Conservation (phyloP, 2,888 invertebrate species). For the Calliopum simillimum region DNA sequence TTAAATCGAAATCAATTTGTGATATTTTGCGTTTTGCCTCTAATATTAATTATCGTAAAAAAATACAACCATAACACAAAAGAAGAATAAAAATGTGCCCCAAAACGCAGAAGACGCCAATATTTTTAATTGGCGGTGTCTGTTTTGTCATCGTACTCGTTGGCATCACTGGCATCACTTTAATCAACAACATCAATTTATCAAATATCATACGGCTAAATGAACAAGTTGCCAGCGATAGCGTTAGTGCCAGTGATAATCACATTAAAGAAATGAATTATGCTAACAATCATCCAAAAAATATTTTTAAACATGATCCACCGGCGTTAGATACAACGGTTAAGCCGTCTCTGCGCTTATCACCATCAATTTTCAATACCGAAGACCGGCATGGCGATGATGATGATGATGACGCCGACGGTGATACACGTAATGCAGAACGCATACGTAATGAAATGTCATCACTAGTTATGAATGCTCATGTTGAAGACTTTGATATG, state of each 20-base stretch:
- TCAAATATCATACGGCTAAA: conserved; percentile 65
- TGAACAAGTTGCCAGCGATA: conserved; percentile 65
- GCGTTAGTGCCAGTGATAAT: conserved; percentile 58
- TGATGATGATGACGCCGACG: conserved; percentile 24
- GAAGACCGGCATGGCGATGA: not conserved
- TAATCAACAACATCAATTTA: conserved; percentile 66
- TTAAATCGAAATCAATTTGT: conserved; percentile 27
- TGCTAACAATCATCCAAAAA: conserved; percentile 64
- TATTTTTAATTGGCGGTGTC: conserved; percentile 65
- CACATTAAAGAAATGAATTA: conserved; percentile 61
- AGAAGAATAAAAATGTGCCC: conserved; percentile 57
- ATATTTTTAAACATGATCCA: conserved; percentile 45
- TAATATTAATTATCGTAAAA: not conserved
- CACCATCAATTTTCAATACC: no score
- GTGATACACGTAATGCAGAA: conserved; percentile 44
- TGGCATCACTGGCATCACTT: conserved; percentile 69
- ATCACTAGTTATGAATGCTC: conserved; percentile 20
- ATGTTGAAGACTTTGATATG: conserved; percentile 26
- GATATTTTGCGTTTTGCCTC: conserved; percentile 17
- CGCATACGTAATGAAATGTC: conserved; percentile 49
- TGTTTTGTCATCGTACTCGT: conserved; percentile 69
- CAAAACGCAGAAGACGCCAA: conserved; percentile 63
- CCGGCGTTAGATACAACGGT: not conserved
- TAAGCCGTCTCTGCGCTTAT: no score
- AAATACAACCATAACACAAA: conserved; percentile 14